Conservation (phyloP, 2,797 vertebrate genomes). For the Tamandua tetradactyla region DNA sequence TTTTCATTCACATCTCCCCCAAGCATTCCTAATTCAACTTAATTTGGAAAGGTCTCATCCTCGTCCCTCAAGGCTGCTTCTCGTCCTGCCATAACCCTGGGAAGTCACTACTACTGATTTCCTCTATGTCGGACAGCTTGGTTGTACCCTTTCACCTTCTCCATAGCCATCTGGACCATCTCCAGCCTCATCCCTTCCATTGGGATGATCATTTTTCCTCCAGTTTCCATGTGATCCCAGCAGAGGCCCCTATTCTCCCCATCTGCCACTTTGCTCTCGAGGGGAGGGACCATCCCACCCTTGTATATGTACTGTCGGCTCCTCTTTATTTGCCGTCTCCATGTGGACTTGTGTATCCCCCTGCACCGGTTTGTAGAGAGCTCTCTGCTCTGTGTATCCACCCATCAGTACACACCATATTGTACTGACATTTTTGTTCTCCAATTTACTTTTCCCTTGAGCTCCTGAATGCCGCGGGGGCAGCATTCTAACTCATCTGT, state of each 20-base stretch:
- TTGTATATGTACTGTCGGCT: neutral
- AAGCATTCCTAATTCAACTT: neutral
- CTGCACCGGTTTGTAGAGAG: neutral
- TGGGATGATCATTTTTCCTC: neutral
- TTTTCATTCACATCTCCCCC: neutral
- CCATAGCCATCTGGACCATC: neutral
- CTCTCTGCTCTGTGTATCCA: neutral
- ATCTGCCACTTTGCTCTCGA: neutral
- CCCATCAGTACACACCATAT: neutral
- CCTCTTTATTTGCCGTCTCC: neutral
- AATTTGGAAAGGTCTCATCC: neutral
- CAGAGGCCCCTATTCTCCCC: neutral
- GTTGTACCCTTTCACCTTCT: neutral
- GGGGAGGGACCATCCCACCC: neutral
- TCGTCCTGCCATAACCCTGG: neutral
- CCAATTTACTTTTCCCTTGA: neutral
- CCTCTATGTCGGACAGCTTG: neutral
- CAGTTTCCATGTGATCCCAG: slow-evolving; percentile 11
- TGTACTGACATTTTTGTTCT: neutral
- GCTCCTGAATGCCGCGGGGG: neutral
- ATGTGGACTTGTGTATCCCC: neutral
- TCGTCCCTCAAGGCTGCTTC: neutral
- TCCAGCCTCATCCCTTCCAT: neutral
- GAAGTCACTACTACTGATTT: neutral
- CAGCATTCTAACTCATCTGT: neutral